Conservation (phyloP, 30 jellyfish, hydroid and myxozoan species). For the Chrysaora quinquecirrha region DNA sequence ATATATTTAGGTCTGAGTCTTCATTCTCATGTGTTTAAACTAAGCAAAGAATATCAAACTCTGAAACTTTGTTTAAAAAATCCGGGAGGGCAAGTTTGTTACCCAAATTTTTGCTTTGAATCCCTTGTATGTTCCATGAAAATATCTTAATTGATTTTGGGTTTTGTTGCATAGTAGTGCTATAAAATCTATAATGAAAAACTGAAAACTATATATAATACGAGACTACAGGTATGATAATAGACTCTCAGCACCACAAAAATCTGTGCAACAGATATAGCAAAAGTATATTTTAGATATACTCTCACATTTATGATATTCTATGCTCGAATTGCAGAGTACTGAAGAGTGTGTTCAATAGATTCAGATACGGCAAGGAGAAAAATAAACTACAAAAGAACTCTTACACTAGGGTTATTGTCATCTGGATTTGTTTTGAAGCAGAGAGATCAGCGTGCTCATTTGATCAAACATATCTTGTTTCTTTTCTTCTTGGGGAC, state of each 20-base stretch:
- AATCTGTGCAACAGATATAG: neutral
- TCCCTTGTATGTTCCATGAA: neutral
- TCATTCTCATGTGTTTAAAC: neutral
- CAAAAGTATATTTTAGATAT: neutral
- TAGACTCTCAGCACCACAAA: neutral
- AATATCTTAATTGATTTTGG: no score
- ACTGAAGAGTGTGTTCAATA: no score
- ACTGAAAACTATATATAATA: neutral
- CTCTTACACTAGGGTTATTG: no score
- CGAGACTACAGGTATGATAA: neutral
- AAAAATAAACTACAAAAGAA: no score
- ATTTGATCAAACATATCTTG: no score
- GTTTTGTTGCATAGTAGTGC: neutral
- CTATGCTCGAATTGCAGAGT: no score
- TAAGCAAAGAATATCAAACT: neutral
- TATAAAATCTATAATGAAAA: neutral
- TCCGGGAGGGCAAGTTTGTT: neutral
- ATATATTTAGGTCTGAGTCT: neutral
- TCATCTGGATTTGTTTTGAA: no score
- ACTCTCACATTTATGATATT: neutral
- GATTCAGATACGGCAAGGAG: no score
- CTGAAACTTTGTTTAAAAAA: neutral
- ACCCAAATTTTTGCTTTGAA: neutral
- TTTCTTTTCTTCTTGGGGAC: neutral
- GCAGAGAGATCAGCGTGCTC: no score